Evolutionary conservation across 1,140 invertebrate genomes (phyloP), one percentile per base, ranked within the genome.

Genomic region (Cydia splendana): DNA sequence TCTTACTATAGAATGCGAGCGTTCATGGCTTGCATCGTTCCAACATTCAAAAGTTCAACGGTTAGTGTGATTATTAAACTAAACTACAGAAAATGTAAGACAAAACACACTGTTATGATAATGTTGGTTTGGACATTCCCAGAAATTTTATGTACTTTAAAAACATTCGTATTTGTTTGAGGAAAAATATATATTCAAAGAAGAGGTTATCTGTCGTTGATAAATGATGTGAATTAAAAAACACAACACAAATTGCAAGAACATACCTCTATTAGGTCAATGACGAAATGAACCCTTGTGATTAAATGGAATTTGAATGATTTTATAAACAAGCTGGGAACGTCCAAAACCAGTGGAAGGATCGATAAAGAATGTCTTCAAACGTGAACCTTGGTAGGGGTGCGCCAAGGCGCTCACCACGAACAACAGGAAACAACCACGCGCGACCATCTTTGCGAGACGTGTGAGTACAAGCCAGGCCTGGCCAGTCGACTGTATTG

Each of bases 1-100:
- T 18, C 34, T 71, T 38, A 42, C 7, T 4, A 18, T 71, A 3
- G 12, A 42, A 42, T 30, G 3, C 10, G 15, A 42, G 67, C 15
- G 30, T 71, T 42, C n/a, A n/a, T 38, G 65, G 24, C n/a, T 69
- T 9, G 38, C 67, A 45, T 71, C 30, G 4, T 57, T 65, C 57
- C 57, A 78, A 76, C 82, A 80, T 82, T 81, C 79, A 82, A 67
- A 82, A 81, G 81, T 80, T 79, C 81, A 65, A 48, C 57, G 78
- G 81, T 84, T 82, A 82, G 76, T 57, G 77, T 57, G 77, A n/a
- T 69, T 81, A 79, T 65, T 81, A 76, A 77, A 79, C 76, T 53
- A 67, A 79, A 78, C 53, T 71, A 34, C 57, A 74, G 53, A 67
- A 76, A 75, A 76, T 76, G 48, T 67, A 80, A 74, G 79, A 82